These are phyloP conservation scores for Eupithecia centaureata DNA, from an alignment of 2,888 invertebrate genomes.

Conservation along the genomic window DNA sequence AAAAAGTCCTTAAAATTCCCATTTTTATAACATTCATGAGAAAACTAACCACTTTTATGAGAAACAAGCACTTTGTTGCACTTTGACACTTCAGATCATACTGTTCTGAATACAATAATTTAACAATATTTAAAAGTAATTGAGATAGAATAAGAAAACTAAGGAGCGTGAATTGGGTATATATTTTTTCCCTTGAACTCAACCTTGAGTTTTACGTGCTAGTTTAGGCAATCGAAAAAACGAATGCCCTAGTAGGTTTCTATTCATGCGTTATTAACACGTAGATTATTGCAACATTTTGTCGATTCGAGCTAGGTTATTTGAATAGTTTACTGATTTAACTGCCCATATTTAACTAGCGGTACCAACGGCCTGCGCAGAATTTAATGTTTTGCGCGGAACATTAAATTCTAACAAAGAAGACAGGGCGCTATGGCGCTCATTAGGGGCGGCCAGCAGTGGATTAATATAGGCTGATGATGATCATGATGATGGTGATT, in stretches of 20 bases:
- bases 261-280: conserved; percentile 34
- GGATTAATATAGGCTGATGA: no score
- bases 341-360: no score
- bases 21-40: conserved; percentile 20
- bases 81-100: conserved; percentile 48
- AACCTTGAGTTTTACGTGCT: conserved; percentile 48
- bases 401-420: no score
- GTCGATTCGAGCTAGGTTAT: conserved; percentile 18
- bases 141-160: conserved; percentile 56
- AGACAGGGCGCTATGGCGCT: no score
- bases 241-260: conserved; percentile 34
- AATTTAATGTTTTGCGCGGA: no score
- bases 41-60: conserved; percentile 10
- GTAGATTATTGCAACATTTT: conserved; percentile 29
- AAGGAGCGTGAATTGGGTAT: conserved; percentile 56
- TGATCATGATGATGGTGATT: no score
- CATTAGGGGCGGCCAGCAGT: no score
- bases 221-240: conserved; percentile 28
- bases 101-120: conserved; percentile 61
- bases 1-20: conserved; percentile 13
- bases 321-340: conserved; percentile 14
- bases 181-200: conserved; percentile 53
- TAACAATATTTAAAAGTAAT: conserved; percentile 71
- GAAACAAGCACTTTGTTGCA: conserved; percentile 44
- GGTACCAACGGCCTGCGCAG: no score